Conservation (phyloP, 2,888 invertebrate genomes). For the Pegoplata infirma region DNA sequence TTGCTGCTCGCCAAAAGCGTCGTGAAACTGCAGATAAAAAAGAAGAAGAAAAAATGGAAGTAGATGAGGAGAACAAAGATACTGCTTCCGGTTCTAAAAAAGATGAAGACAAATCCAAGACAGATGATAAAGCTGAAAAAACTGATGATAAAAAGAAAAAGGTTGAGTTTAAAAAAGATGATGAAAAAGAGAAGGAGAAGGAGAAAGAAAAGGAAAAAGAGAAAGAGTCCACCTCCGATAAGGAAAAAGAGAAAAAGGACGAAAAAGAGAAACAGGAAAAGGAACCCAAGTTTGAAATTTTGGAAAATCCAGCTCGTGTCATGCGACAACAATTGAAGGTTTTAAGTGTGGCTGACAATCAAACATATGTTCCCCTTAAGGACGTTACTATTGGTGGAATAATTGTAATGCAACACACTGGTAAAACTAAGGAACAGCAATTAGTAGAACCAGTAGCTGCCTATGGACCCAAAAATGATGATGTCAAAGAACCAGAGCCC, state of each 20-base stretch:
- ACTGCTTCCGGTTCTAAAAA: constrained; percentile 79
- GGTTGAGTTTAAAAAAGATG: constrained; percentile 69
- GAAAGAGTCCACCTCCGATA: constrained; percentile 67
- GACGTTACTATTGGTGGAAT: constrained; percentile 97
- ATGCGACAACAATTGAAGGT: constrained; percentile 93
- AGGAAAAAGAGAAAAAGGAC: constrained; percentile 78
- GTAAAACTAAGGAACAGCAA: constrained; percentile 87
- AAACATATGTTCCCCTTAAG: constrained; percentile 91
- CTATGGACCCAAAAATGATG: constrained; percentile 93
- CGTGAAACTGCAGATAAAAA: constrained; percentile 85
- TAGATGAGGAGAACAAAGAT: constrained; percentile 84
- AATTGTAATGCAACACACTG: constrained; percentile 93
- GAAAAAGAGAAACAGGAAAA: constrained; percentile 86
- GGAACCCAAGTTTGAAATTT: constrained; percentile 93
- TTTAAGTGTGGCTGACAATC: constrained; percentile 88
- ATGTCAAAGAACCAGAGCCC: constrained; percentile 97
- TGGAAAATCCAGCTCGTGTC: constrained; percentile 96
- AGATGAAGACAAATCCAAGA: constrained; percentile 73
- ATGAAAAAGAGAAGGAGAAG: constrained; percentile 75
- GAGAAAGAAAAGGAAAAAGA: constrained; percentile 67
- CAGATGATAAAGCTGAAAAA: constrained; percentile 73
- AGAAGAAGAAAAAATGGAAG: constrained; percentile 90
- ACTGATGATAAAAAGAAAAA: constrained; percentile 67
- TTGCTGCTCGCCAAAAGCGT: constrained; percentile 94
- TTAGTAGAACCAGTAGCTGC: constrained; percentile 96